These are phyloP conservation scores for Phalanger gymnotis DNA, from an alignment of 2,797 vertebrate genomes.

Conservation along the genomic window DNA sequence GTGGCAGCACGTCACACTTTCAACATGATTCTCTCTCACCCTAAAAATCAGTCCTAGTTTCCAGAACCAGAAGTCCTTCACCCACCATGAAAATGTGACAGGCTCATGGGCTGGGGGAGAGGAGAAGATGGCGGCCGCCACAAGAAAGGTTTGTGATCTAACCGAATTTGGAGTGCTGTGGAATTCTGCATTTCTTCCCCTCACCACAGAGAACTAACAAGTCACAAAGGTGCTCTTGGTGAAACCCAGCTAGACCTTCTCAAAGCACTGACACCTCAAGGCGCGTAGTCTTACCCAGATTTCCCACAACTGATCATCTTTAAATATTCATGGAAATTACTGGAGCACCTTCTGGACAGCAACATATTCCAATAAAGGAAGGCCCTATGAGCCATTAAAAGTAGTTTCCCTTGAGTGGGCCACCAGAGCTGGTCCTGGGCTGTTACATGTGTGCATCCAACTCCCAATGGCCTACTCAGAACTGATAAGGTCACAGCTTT, in stretches of 20 bases:
- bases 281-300: conserved; percentile 74
- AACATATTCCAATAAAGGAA: conserved; percentile 63
- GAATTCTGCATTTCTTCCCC: conserved; percentile 73
- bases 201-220: conserved; percentile 80
- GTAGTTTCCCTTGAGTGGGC: conserved; percentile 64
- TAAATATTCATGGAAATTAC: conserved; percentile 69
- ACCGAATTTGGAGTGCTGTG: conserved; percentile 77
- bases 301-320: conserved; percentile 24
- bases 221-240: conserved; percentile 77
- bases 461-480: conserved; percentile 73
- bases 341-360: conserved; percentile 64
- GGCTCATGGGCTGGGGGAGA: conserved; percentile 72
- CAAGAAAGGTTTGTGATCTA: conserved; percentile 75
- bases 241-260: conserved; percentile 77
- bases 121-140: conserved; percentile 73
- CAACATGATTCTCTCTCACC: conserved; percentile 58
- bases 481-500: conserved; percentile 85
- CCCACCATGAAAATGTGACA: conserved; percentile 74
- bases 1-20: conserved; percentile 61
- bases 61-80: conserved; percentile 68
- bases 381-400: conserved; percentile 60
- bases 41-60: conserved; percentile 59
- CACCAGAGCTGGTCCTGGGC: conserved; percentile 74
- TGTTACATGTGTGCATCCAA: conserved; percentile 85
- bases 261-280: conserved; percentile 73